Evolutionary conservation across 2,888 invertebrate genomes (phyloP).

Genomic region (Barypeithes pellucidus): DNA sequence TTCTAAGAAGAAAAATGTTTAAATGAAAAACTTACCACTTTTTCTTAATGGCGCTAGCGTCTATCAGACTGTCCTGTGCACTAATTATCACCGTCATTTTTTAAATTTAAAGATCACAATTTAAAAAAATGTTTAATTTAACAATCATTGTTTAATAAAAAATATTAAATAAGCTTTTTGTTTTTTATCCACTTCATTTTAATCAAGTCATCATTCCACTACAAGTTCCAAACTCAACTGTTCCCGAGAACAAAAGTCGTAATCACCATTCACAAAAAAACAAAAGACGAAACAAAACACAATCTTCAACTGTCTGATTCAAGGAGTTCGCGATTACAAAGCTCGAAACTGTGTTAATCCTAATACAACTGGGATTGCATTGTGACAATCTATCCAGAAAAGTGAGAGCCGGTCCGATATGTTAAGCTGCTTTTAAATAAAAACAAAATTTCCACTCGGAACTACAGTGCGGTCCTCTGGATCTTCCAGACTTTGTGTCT

Average conservation of each 20-base stretch:
- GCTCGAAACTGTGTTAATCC: constrained; percentile 7
- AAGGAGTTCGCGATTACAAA: constrained; percentile 16
- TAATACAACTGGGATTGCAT: constrained; percentile 21
- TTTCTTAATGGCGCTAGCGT: constrained; percentile 43
- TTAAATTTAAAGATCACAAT: neutral
- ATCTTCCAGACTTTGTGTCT: constrained; percentile 44
- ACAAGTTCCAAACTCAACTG: neutral
- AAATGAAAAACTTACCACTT: constrained; percentile 43
- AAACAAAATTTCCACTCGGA: constrained; percentile 45
- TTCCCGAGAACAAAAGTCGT: neutral
- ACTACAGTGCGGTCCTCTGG: constrained; percentile 34
- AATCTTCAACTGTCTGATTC: constrained; percentile 26
- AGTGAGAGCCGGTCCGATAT: constrained; percentile 32
- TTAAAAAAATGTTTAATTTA: neutral
- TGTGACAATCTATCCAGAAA: constrained; percentile 41
- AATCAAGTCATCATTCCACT: neutral
- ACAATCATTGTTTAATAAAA: neutral
- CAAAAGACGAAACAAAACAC: constrained; percentile 29
- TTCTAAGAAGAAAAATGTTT: neutral
- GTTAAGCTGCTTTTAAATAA: constrained; percentile 36
- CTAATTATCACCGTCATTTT: constrained; percentile 49
- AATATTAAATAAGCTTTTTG: neutral
- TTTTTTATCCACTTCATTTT: neutral
- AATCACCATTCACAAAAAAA: constrained; percentile 23
- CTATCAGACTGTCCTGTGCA: constrained; percentile 44